These are phyloP conservation scores for Sardina pilchardus DNA, from an alignment of 2,113 vertebrate species.

Conservation along the genomic window DNA sequence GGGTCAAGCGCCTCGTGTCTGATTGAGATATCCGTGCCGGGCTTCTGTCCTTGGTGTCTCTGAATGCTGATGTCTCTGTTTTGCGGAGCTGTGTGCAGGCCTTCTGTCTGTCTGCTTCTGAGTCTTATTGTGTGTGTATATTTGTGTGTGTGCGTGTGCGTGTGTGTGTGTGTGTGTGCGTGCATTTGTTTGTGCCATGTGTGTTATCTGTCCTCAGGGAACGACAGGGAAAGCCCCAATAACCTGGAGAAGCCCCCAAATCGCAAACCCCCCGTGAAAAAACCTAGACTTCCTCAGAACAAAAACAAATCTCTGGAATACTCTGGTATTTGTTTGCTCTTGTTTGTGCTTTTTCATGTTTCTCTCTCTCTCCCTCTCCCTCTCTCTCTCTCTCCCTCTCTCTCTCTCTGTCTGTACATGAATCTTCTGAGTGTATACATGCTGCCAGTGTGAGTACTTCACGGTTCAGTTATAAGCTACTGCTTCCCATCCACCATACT, in stretches of 20 bases:
- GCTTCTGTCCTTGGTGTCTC: not conserved
- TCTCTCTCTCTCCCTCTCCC: not conserved
- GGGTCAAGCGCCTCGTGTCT: not conserved
- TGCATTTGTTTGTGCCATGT: conserved; percentile 48
- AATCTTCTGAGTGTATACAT: conserved; percentile 5
- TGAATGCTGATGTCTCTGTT: not conserved
- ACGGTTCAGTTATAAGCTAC: not conserved
- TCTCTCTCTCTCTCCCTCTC: not conserved
- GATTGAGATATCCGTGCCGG: not conserved
- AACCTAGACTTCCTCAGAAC: conserved; percentile 76
- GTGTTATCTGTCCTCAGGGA: conserved; percentile 63
- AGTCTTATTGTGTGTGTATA: not conserved
- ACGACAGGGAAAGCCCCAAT: conserved; percentile 72
- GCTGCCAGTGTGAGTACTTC: not conserved
- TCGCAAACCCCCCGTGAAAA: conserved; percentile 75
- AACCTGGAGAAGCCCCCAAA: conserved; percentile 72
- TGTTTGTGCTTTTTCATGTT: not conserved
- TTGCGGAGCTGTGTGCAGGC: not conserved
- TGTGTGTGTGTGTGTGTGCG: not conserved
- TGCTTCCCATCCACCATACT: not conserved
- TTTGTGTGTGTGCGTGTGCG: not conserved
- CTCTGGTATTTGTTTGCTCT: conserved; percentile 67
- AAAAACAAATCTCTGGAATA: conserved; percentile 73
- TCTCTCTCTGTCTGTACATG: not conserved
- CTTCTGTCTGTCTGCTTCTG: not conserved